Evolutionary conservation across 1,140 invertebrate genomes (phyloP).

Genomic region (Euschistus heros): DNA sequence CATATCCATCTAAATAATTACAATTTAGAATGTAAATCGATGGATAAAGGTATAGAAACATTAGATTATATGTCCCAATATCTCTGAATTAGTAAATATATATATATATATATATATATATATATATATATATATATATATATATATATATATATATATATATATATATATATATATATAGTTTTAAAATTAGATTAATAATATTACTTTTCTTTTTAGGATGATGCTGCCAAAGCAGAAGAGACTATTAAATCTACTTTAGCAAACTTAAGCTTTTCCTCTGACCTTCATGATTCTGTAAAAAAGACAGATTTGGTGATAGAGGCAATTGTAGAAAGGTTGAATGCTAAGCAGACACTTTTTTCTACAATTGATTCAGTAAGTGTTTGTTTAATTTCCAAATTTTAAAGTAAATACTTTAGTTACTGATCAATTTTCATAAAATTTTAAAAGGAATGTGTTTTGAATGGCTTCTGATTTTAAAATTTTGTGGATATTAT

Average conservation of each 20-base stretch:
- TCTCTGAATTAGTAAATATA: not conserved
- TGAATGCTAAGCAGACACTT: slow-evolving; percentile 66
- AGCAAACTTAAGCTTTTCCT: slow-evolving; percentile 44
- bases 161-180: slow-evolving; percentile 9
- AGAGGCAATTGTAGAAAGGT: slow-evolving; percentile 80
- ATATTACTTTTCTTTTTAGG: slow-evolving; percentile 32
- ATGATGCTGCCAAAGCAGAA: slow-evolving; percentile 48
- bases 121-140: slow-evolving; percentile 3
- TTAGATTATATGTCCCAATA: too few species aligned
- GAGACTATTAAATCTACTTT: slow-evolving; percentile 55
- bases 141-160: not conserved
- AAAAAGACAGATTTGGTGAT: slow-evolving; percentile 65
- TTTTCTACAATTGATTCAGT: slow-evolving; percentile 52
- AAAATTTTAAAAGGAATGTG: too few species aligned
- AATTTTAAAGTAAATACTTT: too few species aligned
- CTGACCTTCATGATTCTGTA: slow-evolving; percentile 47
- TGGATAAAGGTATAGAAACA: too few species aligned
- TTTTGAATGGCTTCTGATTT: too few species aligned
- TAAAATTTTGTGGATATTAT: too few species aligned
- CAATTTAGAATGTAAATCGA: too few species aligned
- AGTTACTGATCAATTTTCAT: too few species aligned
- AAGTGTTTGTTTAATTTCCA: slow-evolving; percentile 15
- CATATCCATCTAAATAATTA: too few species aligned
- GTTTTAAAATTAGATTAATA: not conserved
- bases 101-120: slow-evolving; percentile 7